Percentiles rank a stretch among this genome's conserved stretches.
Conservation (phyloP, 2,113 vertebrate genomes). For the Murina feae region DNA sequence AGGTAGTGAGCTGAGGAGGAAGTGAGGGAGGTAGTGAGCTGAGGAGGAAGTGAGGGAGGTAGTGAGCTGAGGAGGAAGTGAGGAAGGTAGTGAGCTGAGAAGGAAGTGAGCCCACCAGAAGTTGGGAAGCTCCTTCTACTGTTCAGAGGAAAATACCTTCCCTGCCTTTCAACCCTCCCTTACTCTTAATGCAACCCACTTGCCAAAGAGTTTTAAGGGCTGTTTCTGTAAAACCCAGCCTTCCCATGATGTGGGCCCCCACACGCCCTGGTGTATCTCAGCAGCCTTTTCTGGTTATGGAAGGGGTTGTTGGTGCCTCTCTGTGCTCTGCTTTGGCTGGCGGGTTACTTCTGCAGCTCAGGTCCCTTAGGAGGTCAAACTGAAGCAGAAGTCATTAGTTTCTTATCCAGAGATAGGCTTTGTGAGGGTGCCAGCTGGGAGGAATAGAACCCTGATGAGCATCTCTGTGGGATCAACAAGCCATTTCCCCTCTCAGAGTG, state of each 20-base stretch:
- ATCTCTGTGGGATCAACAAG: not conserved
- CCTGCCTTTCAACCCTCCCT: not conserved
- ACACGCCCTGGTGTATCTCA: not conserved
- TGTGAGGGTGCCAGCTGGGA: not conserved
- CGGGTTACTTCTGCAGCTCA: not conserved
- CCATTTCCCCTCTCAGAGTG: not conserved
- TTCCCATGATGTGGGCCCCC: not conserved
- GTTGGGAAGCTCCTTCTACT: not conserved
- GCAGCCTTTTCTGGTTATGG: not conserved
- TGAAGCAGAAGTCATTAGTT: not conserved
- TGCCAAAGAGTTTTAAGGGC: not conserved
- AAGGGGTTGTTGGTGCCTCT: not conserved
- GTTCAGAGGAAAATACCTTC: not conserved
- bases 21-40: not conserved
- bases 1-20: not conserved
- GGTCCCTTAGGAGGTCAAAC: not conserved
- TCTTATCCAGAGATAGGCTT: not conserved
- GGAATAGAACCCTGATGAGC: not conserved
- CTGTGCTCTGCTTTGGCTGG: not conserved
- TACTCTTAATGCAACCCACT: not conserved
- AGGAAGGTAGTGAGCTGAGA: not conserved
- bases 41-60: not conserved
- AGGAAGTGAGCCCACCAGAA: not conserved
- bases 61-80: not conserved
- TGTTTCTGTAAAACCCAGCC: not conserved